phyloP scores from a whole-genome alignment of 92 coral and sea anemone genomes.

The Heliopora coerulea region DNA sequence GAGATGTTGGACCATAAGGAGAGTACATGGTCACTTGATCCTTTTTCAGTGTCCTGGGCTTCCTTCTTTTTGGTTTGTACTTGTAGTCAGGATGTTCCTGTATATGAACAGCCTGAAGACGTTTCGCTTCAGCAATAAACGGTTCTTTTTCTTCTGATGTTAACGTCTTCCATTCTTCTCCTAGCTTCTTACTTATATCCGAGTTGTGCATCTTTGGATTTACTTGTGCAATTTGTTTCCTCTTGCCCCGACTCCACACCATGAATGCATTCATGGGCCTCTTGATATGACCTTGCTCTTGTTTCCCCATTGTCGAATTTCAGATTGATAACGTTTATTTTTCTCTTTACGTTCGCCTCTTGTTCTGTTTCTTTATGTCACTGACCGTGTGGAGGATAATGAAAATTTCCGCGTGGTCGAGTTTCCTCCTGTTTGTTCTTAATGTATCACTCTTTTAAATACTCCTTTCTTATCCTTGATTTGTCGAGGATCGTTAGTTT shows the following conservation, averaged over 20 bases:
- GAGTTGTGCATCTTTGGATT: conserved; percentile 99
- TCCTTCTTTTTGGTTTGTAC: conserved; percentile 97
- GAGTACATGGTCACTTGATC: conserved; percentile 88
- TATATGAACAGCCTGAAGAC: conserved; percentile 96
- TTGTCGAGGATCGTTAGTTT: neutral
- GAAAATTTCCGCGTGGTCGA: conserved; percentile 8
- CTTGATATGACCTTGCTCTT: conserved; percentile 97
- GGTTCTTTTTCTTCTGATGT: conserved; percentile 98
- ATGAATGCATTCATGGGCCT: conserved; percentile 99
- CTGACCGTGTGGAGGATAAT: conserved; percentile 31
- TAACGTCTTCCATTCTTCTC: conserved; percentile 97
- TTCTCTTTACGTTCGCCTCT: conserved; percentile 37
- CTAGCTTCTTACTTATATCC: conserved; percentile 95
- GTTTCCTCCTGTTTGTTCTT: conserved; percentile 14
- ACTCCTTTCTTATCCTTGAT: neutral
- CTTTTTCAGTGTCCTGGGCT: conserved; percentile 93
- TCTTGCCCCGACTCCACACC: conserved; percentile 99
- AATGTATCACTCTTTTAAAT: conserved; percentile 7
- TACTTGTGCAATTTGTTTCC: conserved; percentile 94
- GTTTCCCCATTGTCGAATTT: conserved; percentile 79
- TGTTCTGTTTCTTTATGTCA: conserved; percentile 27
- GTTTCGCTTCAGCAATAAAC: conserved; percentile 97
- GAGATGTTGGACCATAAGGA: conserved; percentile 75
- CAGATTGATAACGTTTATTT: conserved; percentile 27
- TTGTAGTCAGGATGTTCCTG: conserved; percentile 99